phyloP scores from a whole-genome alignment of 2,113 vertebrate species.

The Hemicordylus capensis region DNA sequence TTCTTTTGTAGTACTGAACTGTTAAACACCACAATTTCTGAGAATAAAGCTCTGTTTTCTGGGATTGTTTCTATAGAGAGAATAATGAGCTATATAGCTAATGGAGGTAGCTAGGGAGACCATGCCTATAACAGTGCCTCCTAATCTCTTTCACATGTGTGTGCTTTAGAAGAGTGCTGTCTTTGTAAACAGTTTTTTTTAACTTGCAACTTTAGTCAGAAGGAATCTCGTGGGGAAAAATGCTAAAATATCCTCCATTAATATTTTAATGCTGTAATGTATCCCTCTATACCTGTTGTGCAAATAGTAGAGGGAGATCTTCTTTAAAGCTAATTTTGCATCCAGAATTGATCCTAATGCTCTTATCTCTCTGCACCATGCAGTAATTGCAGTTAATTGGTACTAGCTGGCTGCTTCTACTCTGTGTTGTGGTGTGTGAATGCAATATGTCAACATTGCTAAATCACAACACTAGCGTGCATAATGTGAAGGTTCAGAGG shows the following conservation, averaged over 20 bases:
- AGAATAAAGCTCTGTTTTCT: not conserved
- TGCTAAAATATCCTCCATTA: conserved; percentile 22
- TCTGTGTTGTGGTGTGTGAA: conserved; percentile 34
- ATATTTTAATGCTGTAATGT: conserved; percentile 35
- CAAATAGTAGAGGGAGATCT: conserved; percentile 30
- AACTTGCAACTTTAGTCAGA: conserved; percentile 31
- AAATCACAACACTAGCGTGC: not conserved
- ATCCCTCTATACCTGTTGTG: conserved; percentile 34
- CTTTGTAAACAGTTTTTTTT: conserved; percentile 48
- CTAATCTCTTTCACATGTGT: conserved; percentile 68
- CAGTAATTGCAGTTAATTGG: conserved; percentile 52
- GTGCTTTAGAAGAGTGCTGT: conserved; percentile 34
- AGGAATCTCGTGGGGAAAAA: conserved; percentile 19
- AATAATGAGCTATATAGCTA: not conserved
- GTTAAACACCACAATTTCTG: not conserved
- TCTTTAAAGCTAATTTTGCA: not conserved
- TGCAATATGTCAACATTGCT: conserved; percentile 25
- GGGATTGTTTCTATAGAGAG: not conserved
- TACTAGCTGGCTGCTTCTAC: conserved; percentile 6
- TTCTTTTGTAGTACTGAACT: not conserved
- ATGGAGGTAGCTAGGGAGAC: conserved; percentile 30
- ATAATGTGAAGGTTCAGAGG: not conserved
- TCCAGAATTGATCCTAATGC: conserved; percentile 43
- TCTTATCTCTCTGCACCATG: conserved; percentile 41
- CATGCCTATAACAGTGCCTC: conserved; percentile 31